phyloP scores from a whole-genome alignment of 2,888 invertebrate species.

The Hoplodrina ambigua region DNA sequence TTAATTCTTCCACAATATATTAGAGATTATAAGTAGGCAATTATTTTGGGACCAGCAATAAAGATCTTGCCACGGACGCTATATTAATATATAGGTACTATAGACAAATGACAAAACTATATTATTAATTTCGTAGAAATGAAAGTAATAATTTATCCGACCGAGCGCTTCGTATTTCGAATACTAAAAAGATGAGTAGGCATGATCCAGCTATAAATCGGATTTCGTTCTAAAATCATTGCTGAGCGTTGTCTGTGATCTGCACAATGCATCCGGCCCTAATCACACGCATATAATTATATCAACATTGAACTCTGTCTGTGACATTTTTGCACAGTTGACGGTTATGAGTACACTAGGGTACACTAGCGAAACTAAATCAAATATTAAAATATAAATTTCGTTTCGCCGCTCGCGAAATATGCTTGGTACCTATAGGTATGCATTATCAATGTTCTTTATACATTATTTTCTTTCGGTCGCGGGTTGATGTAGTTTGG shows the following conservation, averaged over 20 bases:
- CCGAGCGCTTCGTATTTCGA: slow-evolving; percentile 30
- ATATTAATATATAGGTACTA: background rate
- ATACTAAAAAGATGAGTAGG: slow-evolving; percentile 50
- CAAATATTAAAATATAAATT: slow-evolving; percentile 11
- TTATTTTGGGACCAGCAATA: background rate
- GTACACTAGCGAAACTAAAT: background rate
- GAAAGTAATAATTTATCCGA: slow-evolving; percentile 26
- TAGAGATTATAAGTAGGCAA: background rate
- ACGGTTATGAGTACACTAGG: too few relatives aligned
- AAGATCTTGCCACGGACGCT: background rate
- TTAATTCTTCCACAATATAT: background rate
- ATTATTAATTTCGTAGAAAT: background rate
- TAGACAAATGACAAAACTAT: slow-evolving; percentile 13
- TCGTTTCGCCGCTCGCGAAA: slow-evolving; percentile 3
- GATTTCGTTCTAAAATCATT: slow-evolving; percentile 56
- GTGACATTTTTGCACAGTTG: slow-evolving; percentile 17
- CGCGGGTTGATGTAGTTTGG: background rate
- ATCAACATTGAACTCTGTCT: slow-evolving; percentile 36
- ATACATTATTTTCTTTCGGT: background rate
- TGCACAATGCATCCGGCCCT: slow-evolving; percentile 50
- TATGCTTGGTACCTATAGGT: background rate
- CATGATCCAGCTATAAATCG: slow-evolving; percentile 54
- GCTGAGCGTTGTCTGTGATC: slow-evolving; percentile 45
- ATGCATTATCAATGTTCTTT: background rate
- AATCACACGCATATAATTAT: slow-evolving; percentile 40